Conservation (phyloP, 1,140 invertebrate genomes). For the Drosophila tsacasi region DNA sequence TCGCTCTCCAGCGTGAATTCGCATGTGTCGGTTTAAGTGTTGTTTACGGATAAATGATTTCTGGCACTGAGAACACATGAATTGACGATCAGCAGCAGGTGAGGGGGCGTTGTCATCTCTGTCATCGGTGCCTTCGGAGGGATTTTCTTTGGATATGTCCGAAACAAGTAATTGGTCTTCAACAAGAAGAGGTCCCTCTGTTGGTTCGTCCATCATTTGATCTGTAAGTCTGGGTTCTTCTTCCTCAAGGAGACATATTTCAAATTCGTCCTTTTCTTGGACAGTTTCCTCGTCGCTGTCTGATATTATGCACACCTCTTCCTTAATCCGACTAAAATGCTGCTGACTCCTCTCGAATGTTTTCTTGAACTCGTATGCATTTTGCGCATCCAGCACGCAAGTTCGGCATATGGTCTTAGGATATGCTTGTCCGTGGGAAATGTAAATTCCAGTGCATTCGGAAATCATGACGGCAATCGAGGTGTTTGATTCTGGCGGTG, state of each 20-base stretch:
- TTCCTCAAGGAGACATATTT: not conserved
- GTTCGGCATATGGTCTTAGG: constrained; percentile 1
- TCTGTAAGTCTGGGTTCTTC: not conserved
- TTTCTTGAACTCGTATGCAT: not conserved
- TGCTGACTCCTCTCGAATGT: not conserved
- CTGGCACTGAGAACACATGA: not conserved
- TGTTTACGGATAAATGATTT: not conserved
- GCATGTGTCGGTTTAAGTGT: not conserved
- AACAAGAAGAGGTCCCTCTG: not conserved
- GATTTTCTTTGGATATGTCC: no score
- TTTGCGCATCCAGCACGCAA: not conserved
- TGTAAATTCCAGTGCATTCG: constrained; percentile 2
- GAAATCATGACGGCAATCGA: constrained; percentile 2
- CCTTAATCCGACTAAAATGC: not conserved
- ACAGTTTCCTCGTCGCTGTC: not conserved
- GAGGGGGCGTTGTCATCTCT: no score
- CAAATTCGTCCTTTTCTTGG: not conserved
- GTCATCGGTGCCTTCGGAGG: no score
- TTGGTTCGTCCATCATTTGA: not conserved
- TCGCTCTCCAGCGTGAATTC: not conserved
- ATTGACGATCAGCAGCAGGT: not conserved
- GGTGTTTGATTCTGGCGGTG: not conserved
- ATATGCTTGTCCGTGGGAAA: not conserved
- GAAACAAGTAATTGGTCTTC: no score
- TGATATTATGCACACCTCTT: not conserved